Evolutionary conservation across 2,113 vertebrate genomes (phyloP).

Genomic region (Porphyrio hochstetteri): DNA sequence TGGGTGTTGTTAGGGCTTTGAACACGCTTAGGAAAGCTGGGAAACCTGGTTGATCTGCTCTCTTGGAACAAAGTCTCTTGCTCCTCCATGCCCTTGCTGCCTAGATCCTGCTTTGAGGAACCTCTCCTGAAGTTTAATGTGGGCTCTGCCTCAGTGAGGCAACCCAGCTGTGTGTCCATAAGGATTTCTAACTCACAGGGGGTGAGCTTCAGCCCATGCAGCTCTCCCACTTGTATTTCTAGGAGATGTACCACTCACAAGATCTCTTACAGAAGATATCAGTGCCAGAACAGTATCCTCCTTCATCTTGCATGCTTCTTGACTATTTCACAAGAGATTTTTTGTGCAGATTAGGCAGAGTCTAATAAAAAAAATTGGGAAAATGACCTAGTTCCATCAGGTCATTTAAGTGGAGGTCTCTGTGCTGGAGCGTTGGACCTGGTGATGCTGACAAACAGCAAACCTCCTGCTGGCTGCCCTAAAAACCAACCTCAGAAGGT

Average conservation of each 20-base stretch:
- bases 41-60: not conserved
- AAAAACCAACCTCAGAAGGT: not conserved
- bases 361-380: not conserved
- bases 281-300: not conserved
- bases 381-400: not conserved
- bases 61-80: not conserved
- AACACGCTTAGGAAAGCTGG: accelerated
- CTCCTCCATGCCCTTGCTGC: not conserved
- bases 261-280: not conserved
- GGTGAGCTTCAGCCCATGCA: not conserved
- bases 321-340: not conserved
- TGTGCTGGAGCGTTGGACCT: not conserved
- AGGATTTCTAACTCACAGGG: not conserved
- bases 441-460: not conserved
- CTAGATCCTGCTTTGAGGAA: not conserved
- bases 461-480: not conserved
- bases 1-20: not conserved
- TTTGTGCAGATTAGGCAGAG: not conserved
- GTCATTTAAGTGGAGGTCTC: accelerated
- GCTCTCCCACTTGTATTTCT: not conserved
- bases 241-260: accelerated
- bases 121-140: accelerated
- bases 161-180: not conserved
- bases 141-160: not conserved
- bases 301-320: not conserved